Evolutionary conservation across 2,888 invertebrate species (phyloP), one percentile per base, ranked within the genome.

Genomic region (Xestia xanthographa): DNA sequence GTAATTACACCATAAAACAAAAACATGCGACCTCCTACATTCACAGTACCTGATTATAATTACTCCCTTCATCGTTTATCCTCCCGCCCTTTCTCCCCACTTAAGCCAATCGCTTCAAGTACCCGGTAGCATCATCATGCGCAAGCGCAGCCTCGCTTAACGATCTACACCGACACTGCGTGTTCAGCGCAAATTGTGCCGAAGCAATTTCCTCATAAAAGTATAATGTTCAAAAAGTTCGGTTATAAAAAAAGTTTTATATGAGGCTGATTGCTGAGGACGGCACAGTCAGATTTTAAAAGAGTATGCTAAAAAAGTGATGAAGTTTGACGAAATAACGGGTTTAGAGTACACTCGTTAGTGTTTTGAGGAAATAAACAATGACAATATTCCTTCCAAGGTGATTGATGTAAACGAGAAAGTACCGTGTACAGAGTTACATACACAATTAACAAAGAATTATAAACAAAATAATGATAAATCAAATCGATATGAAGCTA

Each of bases 121-220:
- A 84, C 89, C 90, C 92, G 84, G 92, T 91, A 91, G 91, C 91
- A 67, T 58, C 63, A 81, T 80, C 85, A 87, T 83, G 90, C 88
- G 85, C 88, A 68, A 38, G 86, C 87, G 85, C 87, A 89, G 74
- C 79, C 81, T 85, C 82, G 67, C 86, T 88, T 91, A 91, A 92
- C 88, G 89, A 90, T 87, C 86, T 82, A 86, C 89, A 85, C 82
- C 87, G 87, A 87, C 85, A 83, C 83, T 78, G 87, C 88, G 77
- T 75, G 88, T 86, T 89, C 80, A 88, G 77, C 85, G 83, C 85
- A 90, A 90, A 92, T 90, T 90, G 87, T 85, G 66, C 75, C 69
- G 38, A 69, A 76, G 88, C 84, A 90, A 92, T 90, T 89, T 88
- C 26, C 75, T 83, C 77, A 81, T 89, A 90, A 87, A 86, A 84